Base-by-base conservation (phyloP, 1,140 invertebrate species). In the Aleiodes sp. region DNA sequence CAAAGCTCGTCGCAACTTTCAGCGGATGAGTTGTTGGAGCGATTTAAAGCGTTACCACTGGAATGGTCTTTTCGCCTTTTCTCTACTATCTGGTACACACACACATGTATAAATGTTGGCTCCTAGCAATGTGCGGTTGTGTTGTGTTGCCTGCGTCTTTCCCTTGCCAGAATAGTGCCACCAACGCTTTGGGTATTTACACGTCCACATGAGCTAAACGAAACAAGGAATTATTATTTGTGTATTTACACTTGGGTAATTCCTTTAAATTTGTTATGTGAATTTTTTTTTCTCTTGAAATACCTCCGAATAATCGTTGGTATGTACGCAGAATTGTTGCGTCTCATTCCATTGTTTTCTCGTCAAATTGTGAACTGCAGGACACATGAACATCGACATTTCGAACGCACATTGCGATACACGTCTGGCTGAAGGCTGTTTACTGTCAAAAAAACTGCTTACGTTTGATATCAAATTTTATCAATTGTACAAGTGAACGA, bases 221-320 rank as follows among this genome's bases (percentile, higher is more conserved):
- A 84, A 85, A 85, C 82, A 83, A 84, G 84, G 83, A 85, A 85
- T 84, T 85, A 84, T 84, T 83, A 83, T 84, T 84, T 82, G 81
- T 82, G 79, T 80, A 76, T 75, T 77, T 77, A 80, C 74, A 76
- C 60, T 65, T 12, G 7, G 52, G 56, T 56, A 46, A 37, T 35
- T 61, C 39, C 39, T 1, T 43, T n/a, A 43, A 43, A 43, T 43
- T 43, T 16, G 39, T 43, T 43, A 43, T 43, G 33, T 35, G 33
- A 16, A 43, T 10, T 10, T 43, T 43, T 43, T 43, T 43, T n/a
- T n/a, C n/a, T n/a, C n/a, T n/a, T n/a, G n/a, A n/a, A n/a, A n/a
- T n/a, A n/a, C n/a, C n/a, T n/a, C n/a, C 37, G 39, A 43, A 43
- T 16, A 43, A 24, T 52, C 7, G 3, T 4, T 26, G 46, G 46